Percentiles rank a stretch among this genome's conserved stretches.
phyloP scores from a whole-genome alignment of 2,888 invertebrate genomes.

The Argynnis bischoffii region DNA sequence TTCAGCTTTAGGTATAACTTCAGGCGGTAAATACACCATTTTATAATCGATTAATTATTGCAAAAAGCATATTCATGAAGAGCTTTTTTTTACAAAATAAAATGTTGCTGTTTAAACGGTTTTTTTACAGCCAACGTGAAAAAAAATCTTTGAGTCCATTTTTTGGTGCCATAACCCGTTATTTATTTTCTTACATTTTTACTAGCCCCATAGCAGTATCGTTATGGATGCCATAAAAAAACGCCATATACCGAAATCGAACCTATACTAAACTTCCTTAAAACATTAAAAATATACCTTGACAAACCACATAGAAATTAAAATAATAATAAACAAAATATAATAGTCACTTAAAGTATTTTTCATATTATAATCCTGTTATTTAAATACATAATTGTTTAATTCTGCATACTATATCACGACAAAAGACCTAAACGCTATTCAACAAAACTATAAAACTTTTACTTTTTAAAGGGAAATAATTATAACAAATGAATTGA shows the following conservation, averaged over 20 bases:
- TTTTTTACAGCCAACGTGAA: too few species aligned
- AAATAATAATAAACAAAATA: background rate
- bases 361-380: background rate
- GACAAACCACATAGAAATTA: background rate
- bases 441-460: constrained; percentile 8
- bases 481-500: constrained; percentile 35
- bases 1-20: too few species aligned
- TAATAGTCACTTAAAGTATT: background rate
- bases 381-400: background rate
- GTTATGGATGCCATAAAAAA: too few species aligned
- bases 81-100: too few species aligned
- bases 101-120: too few species aligned
- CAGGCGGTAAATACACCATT: too few species aligned
- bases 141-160: too few species aligned
- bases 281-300: background rate
- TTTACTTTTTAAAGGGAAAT: constrained; percentile 27
- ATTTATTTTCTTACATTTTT: too few species aligned
- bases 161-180: too few species aligned
- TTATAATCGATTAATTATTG: too few species aligned
- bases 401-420: constrained; percentile 5
- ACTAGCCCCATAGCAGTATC: too few species aligned
- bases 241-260: background rate
- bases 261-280: background rate
- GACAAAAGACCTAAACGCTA: constrained; percentile 4
- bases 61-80: too few species aligned